phyloP scores from a whole-genome alignment of 2,113 vertebrate genomes.

The Microtus ochrogaster region DNA sequence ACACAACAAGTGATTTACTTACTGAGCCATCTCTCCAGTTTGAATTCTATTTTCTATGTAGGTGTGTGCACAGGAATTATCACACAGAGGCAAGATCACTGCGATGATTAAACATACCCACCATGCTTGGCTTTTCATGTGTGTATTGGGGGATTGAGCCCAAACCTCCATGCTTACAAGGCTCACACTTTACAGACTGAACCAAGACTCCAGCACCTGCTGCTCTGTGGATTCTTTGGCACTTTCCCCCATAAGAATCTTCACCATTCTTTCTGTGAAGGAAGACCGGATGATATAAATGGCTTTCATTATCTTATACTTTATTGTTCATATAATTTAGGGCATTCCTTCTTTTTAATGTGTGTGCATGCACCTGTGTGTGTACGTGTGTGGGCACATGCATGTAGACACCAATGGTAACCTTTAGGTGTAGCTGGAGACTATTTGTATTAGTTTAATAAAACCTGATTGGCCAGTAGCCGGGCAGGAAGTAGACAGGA shows the following conservation, averaged over 20 bases:
- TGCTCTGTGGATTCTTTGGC: background rate
- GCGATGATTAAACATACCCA: background rate
- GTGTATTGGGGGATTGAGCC: background rate
- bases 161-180: no score
- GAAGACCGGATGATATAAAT: background rate
- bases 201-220: background rate
- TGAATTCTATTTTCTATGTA: no score
- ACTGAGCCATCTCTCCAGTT: background rate
- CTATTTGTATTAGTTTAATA: no score
- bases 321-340: background rate
- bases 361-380: no score
- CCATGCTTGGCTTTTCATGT: background rate
- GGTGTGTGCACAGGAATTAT: background rate
- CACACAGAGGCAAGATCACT: background rate
- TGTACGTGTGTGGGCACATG: no score
- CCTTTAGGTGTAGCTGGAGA: background rate
- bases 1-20: background rate
- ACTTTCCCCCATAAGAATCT: background rate
- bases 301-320: background rate
- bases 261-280: background rate
- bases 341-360: no score
- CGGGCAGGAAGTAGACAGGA: no score
- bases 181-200: background rate
- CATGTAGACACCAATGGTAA: background rate
- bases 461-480: no score